Conservation (phyloP, 2,113 vertebrate species). For the Lota lota region DNA sequence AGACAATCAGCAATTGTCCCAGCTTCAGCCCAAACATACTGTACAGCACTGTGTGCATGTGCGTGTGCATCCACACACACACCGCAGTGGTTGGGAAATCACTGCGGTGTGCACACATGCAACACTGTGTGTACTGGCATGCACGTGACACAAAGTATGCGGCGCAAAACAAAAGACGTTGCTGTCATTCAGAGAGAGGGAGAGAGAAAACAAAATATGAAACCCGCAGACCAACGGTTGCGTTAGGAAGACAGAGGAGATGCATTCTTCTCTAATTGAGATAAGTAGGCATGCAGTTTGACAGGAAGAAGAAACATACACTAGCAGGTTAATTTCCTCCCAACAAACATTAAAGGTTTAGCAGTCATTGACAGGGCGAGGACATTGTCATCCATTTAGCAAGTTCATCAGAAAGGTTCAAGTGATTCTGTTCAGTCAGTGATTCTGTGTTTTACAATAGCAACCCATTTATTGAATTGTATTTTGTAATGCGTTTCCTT, state of each 20-base stretch:
- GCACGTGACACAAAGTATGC: too few relatives aligned
- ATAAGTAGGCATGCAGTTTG: conserved; percentile 61
- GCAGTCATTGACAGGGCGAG: background rate
- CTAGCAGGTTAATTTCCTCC: conserved; percentile 8
- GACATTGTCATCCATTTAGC: background rate
- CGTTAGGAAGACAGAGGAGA: conserved; percentile 29
- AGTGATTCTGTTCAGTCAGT: background rate
- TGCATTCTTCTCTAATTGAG: conserved; percentile 50
- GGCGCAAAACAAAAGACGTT: too few relatives aligned
- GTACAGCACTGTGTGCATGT: conserved; percentile 67
- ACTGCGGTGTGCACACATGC: too few relatives aligned
- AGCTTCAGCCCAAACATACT: conserved; percentile 85
- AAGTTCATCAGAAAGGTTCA: background rate
- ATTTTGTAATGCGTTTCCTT: conserved; percentile 23
- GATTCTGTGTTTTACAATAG: conserved; percentile 10
- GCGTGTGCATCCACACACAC: too few relatives aligned
- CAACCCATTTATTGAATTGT: conserved; percentile 25
- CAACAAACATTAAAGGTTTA: conserved; percentile 5
- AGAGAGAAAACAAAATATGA: conserved; percentile 3
- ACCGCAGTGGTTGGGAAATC: too few relatives aligned
- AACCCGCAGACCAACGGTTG: conserved; percentile 12
- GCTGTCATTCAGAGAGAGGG: too few relatives aligned
- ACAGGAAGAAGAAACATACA: conserved; percentile 42
- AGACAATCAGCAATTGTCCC: conserved; percentile 98
- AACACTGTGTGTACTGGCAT: too few relatives aligned